phyloP scores from a whole-genome alignment of 2,797 vertebrate species.

The Leucoraja ocellata region DNA sequence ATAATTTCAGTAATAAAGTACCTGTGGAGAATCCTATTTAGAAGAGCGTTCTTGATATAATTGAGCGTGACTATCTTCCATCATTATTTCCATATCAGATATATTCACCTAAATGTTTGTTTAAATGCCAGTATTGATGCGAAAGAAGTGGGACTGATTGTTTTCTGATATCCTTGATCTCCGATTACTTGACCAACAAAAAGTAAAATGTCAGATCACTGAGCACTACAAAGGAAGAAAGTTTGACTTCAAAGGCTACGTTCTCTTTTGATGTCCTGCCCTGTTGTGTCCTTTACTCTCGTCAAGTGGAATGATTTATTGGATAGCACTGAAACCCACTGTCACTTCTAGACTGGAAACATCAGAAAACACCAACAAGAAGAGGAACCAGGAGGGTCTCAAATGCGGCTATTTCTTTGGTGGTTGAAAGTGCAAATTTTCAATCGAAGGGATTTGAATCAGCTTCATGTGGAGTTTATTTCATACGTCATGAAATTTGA shows the following conservation, averaged over 20 bases:
- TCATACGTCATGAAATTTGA: not conserved
- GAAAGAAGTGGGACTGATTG: not conserved
- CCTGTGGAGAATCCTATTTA: not conserved
- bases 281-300: not conserved
- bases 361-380: not conserved
- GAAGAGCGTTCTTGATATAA: not conserved
- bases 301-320: constrained; percentile 28
- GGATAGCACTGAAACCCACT: not conserved
- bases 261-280: constrained; percentile 15
- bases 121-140: not conserved
- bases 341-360: not conserved
- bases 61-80: not conserved
- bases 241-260: constrained; percentile 17
- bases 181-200: not conserved
- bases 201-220: constrained; percentile 16
- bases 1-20: not conserved
- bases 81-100: constrained; percentile 20
- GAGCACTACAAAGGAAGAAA: not conserved
- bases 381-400: not conserved
- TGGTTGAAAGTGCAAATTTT: not conserved
- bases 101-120: not conserved
- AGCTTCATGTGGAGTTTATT: not conserved
- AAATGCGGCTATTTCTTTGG: not conserved
- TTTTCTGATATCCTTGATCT: constrained; percentile 30
- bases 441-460: not conserved